These are phyloP conservation scores for Phocoena phocoena DNA, from an alignment of 2,113 vertebrate genomes.

Conservation along the genomic window DNA sequence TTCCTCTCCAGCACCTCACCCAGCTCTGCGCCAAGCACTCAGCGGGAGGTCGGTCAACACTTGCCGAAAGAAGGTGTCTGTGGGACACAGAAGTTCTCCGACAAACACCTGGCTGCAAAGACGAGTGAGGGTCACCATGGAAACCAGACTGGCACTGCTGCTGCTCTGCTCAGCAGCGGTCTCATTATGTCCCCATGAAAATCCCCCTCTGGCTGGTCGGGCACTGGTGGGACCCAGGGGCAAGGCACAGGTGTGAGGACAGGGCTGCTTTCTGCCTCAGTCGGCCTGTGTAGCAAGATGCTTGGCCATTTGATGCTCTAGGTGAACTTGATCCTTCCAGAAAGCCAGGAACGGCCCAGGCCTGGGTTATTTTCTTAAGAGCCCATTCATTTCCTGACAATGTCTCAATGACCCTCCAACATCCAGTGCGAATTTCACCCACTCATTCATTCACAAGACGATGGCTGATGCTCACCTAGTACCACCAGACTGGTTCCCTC, in stretches of 20 bases:
- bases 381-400: background rate
- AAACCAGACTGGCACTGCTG: background rate
- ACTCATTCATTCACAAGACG: background rate
- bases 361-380: background rate
- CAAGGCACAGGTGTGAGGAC: background rate
- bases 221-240: accelerated
- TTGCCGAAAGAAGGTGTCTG: background rate
- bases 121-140: background rate
- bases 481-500: background rate
- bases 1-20: background rate
- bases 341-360: background rate
- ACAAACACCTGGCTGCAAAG: background rate
- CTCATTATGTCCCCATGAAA: background rate
- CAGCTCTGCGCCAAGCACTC: accelerated
- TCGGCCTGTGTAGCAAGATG: background rate
- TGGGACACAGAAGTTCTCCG: background rate
- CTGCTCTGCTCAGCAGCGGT: background rate
- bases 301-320: background rate
- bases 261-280: background rate
- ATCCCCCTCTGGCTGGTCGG: background rate
- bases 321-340: background rate
- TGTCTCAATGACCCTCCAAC: background rate
- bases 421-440: background rate
- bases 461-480: background rate
- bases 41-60: background rate